Base-by-base conservation (phyloP, 2,797 vertebrate species). In the Enteromius radiatus region DNA sequence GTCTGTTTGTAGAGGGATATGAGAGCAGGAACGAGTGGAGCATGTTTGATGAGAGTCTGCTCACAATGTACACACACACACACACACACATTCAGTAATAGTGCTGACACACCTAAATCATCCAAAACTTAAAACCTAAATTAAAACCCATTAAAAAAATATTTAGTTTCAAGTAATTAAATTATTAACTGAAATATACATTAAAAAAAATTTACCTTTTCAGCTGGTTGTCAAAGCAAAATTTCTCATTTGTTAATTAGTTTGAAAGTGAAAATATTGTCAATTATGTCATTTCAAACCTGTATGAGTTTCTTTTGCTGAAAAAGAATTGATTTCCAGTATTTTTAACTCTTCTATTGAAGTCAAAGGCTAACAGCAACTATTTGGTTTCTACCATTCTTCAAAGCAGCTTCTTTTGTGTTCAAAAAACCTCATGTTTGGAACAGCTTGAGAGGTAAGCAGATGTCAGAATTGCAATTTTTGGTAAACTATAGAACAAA, bases 1-100 rank as follows among this genome's bases (percentile, higher is more conserved):
- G 41, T 31, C 49, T 86, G 78, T 86, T 81, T 81, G 78, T 38
- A 43, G 52, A 47, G 65, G 28, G 54, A 54, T 49, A 12, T 59
- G n/a, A 33, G 12, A 76, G 79, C 64, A 76, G 64, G 63, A 56
- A 21, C 4, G 1, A 83, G 59, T 12, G 36, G 43, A 67, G 70
- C 63, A 67, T 56, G 76, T 52, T 82, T 75, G 28, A 71, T 56
- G 41, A 84, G 52, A 79, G 41, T 38, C 54, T 49, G 54, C 65
- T 19, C 15, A 67, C 11, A 73, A 73, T 80, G 19, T 45, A 65
- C 17, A 84, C 61, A 74, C 45, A 79, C 9, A 78, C 14, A 49
- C 64, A 43, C 15, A 36, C 10, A 75, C 41, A 43, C 10, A 43
- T 43, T 11, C 11, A 69, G 17, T 28, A 73, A 65, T 52, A 41